Evolutionary conservation across 2,113 vertebrate species (phyloP), one percentile per base, ranked within the genome.

Genomic region (Nycticryphes semicollaris): DNA sequence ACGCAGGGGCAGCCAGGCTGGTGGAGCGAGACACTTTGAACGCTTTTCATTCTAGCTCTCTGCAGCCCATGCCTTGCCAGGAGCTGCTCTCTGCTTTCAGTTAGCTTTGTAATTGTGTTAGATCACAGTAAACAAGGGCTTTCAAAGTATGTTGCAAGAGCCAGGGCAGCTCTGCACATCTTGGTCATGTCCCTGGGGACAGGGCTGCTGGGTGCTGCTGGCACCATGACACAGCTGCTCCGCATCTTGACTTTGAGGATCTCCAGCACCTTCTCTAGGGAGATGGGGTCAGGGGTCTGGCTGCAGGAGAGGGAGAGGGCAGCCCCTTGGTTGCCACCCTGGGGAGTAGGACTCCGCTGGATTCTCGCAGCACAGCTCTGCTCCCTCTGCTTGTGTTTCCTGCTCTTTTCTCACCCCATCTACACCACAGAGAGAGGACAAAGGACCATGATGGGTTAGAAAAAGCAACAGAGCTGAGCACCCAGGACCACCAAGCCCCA

Each of bases 21-120:
- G 41, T 87, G 74, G 62, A 94, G 84, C 33, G 10, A 75, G 84
- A 93, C 81, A 64, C 72, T 84, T 90, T 47, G 91, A 93, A 82
- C 57, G 89, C 33, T 93, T 94, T 94, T 84, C 35, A 43, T 95
- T 87, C 48, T 81, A 93, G 56, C 57, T 84, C 21, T 83, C 83
- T n/a, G 70, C 73, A 94, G 94, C 63, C 79, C 2, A 1, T 72
- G 74, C 45, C 62, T 60, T 73, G 53, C 77, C 84, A 89, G 80
- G 67, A 81, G 69, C 77, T 75, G 43, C 51, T 81, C 45, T 89
- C 62, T 87, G 62, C 28, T 68, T 77, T 62, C 56, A 31, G 50
- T 74, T 74, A 53, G 41, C 80, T 62, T 81, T 73, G 64, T 56
- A 72, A 79, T 70, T 47, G 56, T 27, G 4, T 70, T 68, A 79